Conservation (phyloP, 2,113 vertebrate species). For the Pyxicephalus adspersus region DNA sequence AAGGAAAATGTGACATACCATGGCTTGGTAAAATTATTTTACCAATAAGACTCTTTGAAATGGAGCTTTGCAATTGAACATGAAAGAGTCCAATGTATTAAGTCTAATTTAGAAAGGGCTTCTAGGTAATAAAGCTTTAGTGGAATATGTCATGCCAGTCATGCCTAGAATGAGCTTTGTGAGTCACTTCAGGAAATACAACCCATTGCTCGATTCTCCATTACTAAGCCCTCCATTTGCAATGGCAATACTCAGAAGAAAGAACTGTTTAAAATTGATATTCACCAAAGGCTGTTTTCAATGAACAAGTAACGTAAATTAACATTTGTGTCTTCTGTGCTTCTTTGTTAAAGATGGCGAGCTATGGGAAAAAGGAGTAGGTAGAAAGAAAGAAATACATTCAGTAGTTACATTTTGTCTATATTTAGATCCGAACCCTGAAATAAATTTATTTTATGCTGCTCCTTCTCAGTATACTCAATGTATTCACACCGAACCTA, state of each 20-base stretch:
- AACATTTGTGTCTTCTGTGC: no score
- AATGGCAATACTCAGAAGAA: neutral
- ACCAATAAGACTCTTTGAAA: slow-evolving; percentile 38
- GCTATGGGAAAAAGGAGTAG: no score
- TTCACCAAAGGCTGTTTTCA: neutral
- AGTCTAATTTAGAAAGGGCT: slow-evolving; percentile 35
- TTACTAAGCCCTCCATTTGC: slow-evolving; percentile 26
- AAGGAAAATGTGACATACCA: slow-evolving; percentile 41
- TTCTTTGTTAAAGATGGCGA: no score
- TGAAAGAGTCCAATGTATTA: slow-evolving; percentile 41
- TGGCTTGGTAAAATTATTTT: slow-evolving; percentile 40
- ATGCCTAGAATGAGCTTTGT: slow-evolving; percentile 41
- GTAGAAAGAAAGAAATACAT: no score
- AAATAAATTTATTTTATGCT: no score
- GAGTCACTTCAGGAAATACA: slow-evolving; percentile 41
- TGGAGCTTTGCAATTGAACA: slow-evolving; percentile 44
- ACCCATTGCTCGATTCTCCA: slow-evolving; percentile 22
- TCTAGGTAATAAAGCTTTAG: slow-evolving; percentile 41
- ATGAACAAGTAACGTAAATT: no score
- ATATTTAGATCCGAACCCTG: no score
- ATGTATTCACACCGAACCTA: no score
- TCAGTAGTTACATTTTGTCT: no score
- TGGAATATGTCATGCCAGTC: slow-evolving; percentile 33
- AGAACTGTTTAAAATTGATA: neutral
- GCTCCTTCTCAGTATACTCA: no score